Evolutionary conservation across 2,888 invertebrate genomes (phyloP), one percentile per base, ranked within the genome.

Genomic region (Polia nebulosa): DNA sequence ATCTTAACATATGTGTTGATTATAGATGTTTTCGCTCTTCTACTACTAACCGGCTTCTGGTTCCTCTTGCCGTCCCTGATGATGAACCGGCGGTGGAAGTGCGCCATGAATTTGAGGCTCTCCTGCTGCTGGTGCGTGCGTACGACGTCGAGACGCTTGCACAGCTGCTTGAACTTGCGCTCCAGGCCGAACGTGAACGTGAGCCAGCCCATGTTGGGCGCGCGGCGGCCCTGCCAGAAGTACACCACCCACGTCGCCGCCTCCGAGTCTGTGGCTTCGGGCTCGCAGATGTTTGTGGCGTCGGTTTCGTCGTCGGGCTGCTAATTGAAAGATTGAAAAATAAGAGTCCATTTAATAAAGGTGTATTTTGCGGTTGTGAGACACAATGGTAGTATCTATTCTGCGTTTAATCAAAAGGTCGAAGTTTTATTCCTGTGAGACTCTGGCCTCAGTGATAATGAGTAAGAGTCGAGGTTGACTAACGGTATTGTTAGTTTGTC

Each of bases 181-280:
- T 95, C 95, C 17, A 95, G 96, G 86, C 99, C 99, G 94, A 99
- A 99, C 0, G 99, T 99, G 94, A 99, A 99, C 0, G 99, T 99
- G 0, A 99, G 96, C 99, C 99, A 99, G 69, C 99, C 99, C 99
- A 99, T 99, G 94, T 99, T 99, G 74, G 98, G 97, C 3, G 99
- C 99, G 88, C 99, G 98, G 60, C 98, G 96, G 0, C 99, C 99
- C 95, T 99, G 99, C 99, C 99, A 99, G 96, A 99, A 99, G 94
- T 99, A 99, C n/a, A 99, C 99, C 56, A 99, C 98, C 95, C 99
- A 99, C 15, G 95, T 94, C 3, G 95, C 96, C 6, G 96, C 95
- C 17, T 96, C 96, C 17, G 58, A 70, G 15, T 83, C 88, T 0
- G 66, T 39, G 62, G 96, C 97, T 41, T 96, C 96, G 1, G 96